Conservation (phyloP, 2,113 vertebrate species). For the Limnothrissa miodon region DNA sequence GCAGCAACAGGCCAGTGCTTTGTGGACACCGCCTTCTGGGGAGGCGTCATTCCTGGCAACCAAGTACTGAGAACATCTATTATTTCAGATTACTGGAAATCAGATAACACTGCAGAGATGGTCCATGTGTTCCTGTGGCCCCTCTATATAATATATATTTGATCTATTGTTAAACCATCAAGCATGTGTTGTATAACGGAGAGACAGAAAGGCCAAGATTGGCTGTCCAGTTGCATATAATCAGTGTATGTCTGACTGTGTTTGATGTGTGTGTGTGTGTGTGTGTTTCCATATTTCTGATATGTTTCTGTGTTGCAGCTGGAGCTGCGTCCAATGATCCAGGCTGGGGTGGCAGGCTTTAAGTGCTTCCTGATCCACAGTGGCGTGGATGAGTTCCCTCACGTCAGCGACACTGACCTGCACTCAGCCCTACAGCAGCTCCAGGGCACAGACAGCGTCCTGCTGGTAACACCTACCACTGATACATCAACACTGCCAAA, state of each 20-base stretch:
- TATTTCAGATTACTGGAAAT: background rate
- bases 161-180: too few species aligned
- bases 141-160: too few species aligned
- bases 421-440: conserved; percentile 74
- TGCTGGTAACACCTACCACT: conserved; percentile 68
- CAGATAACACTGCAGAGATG: background rate
- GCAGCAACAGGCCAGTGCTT: conserved; percentile 72
- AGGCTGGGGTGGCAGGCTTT: conserved; percentile 39
- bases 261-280: background rate
- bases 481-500: background rate
- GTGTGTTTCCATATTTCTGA: background rate
- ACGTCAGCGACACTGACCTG: conserved; percentile 70
- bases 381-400: conserved; percentile 78
- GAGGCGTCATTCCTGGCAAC: conserved; percentile 78
- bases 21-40: conserved; percentile 82
- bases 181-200: background rate
- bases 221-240: background rate
- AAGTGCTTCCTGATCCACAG: conserved; percentile 82
- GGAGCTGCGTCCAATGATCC: background rate
- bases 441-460: conserved; percentile 72
- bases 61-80: conserved; percentile 57
- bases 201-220: background rate
- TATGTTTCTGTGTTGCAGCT: background rate
- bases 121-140: background rate
- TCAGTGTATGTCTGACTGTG: background rate